Evolutionary conservation across 2,888 invertebrate species (phyloP).

Genomic region (Mechanitis messenoides): DNA sequence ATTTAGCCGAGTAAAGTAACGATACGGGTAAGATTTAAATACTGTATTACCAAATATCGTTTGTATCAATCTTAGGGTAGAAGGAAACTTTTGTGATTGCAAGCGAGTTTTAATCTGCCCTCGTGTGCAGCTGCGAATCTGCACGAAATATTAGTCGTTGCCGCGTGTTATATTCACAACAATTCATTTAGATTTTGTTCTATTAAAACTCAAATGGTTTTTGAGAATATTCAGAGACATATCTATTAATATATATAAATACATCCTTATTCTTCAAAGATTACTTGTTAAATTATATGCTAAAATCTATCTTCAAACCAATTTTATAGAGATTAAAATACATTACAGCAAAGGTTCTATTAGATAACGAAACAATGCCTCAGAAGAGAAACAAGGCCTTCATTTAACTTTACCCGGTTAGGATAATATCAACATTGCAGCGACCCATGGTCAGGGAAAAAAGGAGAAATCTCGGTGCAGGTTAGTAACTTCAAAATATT

Average conservation of each 20-base stretch:
- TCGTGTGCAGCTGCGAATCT: constrained; percentile 36
- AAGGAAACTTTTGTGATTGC: constrained; percentile 16
- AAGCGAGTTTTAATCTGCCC: constrained; percentile 39
- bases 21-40: neutral
- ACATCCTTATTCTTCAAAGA: no score
- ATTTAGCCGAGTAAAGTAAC: neutral
- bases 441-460: neutral
- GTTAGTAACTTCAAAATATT: no score
- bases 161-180: constrained; percentile 17
- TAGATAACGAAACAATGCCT: no score
- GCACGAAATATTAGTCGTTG: constrained; percentile 37
- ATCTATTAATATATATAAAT: no score
- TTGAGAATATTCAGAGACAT: no score
- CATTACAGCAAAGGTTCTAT: no score
- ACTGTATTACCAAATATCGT: neutral
- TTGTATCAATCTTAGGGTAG: neutral
- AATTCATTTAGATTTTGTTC: neutral
- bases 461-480: no score
- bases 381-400: constrained; percentile 3
- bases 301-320: neutral
- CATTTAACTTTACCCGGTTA: no score
- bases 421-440: constrained; percentile 17
- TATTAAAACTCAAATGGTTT: no score
- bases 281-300: neutral
- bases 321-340: no score